Evolutionary conservation across 2,113 vertebrate genomes (phyloP), one percentile per base, ranked within the genome.

Genomic region (Oncorhynchus kisutch): DNA sequence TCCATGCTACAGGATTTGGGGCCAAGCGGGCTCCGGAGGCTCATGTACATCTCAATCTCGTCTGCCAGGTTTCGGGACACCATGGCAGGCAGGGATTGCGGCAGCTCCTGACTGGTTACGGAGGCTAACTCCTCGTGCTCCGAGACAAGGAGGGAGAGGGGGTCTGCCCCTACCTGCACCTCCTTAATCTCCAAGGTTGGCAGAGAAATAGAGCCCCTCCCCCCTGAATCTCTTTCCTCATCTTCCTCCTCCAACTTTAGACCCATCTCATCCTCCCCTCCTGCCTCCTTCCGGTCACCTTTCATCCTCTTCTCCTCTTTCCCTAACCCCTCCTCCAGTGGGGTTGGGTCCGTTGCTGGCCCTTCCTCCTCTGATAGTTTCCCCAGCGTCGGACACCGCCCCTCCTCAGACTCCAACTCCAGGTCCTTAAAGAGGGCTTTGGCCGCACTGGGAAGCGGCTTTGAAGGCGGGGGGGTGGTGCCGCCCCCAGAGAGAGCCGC

Each of bases 21-120:
- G 20, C 95, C 93, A 39, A 97, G 79, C 0, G 97, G 96, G 70
- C 88, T 96, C 78, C 94, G 94, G n/a, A 98, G 90, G 81, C 95
- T 98, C 98, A 99, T 99, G 82, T 99, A 99, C 90, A 91, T 96
- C 88, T 99, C 95, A 18, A 99, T 99, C 90, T 99, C 98, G 80
- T 98, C 96, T 1, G 98, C 98, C 64, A 99, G 93, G 81, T 98
- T 98, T 34, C 96, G 95, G 60, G 96, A 95, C 77, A 94, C 94
- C 79, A 95, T 92, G 1, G 91, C 89, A 0, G 95, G 96, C 60
- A 93, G 2, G 1, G 84, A 0, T 73, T 94, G 95, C 0, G 87
- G 93, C 82, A 78, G 87, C 78, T 96, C 96, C 81, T 94, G 95
- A 71, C 92, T 87, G 68, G 91, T 92, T 1, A 92, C 80, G 6